Evolutionary conservation across 1,140 invertebrate genomes (phyloP).

Genomic region (Nebria ingens): DNA sequence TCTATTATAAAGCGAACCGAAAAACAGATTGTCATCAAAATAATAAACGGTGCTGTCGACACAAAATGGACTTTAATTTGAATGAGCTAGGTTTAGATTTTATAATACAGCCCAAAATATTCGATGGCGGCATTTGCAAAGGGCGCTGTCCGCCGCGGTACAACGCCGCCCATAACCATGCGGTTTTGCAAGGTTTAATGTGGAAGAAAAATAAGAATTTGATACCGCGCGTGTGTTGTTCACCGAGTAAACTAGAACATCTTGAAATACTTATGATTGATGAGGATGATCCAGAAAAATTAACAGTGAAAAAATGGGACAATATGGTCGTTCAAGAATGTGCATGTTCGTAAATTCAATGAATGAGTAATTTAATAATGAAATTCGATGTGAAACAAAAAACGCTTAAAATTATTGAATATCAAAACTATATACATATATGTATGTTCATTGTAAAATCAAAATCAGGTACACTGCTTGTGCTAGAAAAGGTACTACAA

Average conservation of each 20-base stretch:
- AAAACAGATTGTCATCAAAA: constrained; percentile 41
- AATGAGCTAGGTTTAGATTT: constrained; percentile 57
- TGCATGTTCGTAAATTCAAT: constrained; percentile 50
- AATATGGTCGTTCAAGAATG: constrained; percentile 64
- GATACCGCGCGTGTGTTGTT: constrained; percentile 58
- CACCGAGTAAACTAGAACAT: constrained; percentile 54
- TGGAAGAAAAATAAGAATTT: constrained; percentile 47
- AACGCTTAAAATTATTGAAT: background rate
- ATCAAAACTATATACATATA: background rate
- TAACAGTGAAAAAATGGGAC: constrained; percentile 60
- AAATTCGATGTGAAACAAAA: background rate
- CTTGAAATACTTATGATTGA: constrained; percentile 58
- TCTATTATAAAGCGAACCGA: constrained; percentile 32
- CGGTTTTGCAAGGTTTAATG: constrained; percentile 57
- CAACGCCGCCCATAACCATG: constrained; percentile 61
- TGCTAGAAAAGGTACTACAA: too few species aligned
- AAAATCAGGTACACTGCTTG: too few species aligned
- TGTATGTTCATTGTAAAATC: too few species aligned
- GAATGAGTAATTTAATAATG: background rate
- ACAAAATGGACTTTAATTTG: constrained; percentile 53
- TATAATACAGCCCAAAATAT: constrained; percentile 56
- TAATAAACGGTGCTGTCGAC: constrained; percentile 49
- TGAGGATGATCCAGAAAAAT: constrained; percentile 46
- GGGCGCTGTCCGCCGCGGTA: constrained; percentile 58
- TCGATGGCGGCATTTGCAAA: constrained; percentile 62